phyloP scores from a whole-genome alignment of 2,797 vertebrate species.

The Macropodus opercularis region DNA sequence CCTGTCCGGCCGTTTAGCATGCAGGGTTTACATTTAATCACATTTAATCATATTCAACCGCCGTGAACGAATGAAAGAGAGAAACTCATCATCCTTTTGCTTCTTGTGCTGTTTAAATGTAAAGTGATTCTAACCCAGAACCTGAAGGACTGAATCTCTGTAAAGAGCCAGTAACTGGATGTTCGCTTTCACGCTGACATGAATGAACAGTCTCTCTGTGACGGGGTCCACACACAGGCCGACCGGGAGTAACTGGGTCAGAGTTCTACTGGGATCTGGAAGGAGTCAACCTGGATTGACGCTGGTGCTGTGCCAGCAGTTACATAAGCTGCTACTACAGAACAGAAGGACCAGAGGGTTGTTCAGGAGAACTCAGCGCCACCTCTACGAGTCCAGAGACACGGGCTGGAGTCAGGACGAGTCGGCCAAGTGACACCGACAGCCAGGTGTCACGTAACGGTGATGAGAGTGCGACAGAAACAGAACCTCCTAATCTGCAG shows the following conservation, averaged over 20 bases:
- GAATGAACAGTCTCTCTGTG: conserved; percentile 22
- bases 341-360: no score
- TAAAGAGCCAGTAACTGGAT: conserved; percentile 6
- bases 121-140: no score
- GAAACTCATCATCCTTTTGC: neutral
- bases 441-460: neutral
- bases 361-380: neutral
- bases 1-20: no score
- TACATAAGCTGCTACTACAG: no score
- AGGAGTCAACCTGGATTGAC: conserved; percentile 53
- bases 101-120: no score
- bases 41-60: no score
- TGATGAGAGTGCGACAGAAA: conserved; percentile 31
- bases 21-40: neutral
- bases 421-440: no score
- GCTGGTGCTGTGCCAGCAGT: no score
- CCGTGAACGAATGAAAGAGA: neutral
- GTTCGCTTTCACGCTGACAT: conserved; percentile 1
- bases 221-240: conserved; percentile 8
- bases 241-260: conserved; percentile 51
- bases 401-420: no score
- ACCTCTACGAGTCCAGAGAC: no score
- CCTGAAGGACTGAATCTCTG: neutral
- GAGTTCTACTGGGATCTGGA: conserved; percentile 34
- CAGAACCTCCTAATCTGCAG: conserved; percentile 50